Conservation (phyloP, 2,888 invertebrate genomes). For the Pyrochroa serraticornis region DNA sequence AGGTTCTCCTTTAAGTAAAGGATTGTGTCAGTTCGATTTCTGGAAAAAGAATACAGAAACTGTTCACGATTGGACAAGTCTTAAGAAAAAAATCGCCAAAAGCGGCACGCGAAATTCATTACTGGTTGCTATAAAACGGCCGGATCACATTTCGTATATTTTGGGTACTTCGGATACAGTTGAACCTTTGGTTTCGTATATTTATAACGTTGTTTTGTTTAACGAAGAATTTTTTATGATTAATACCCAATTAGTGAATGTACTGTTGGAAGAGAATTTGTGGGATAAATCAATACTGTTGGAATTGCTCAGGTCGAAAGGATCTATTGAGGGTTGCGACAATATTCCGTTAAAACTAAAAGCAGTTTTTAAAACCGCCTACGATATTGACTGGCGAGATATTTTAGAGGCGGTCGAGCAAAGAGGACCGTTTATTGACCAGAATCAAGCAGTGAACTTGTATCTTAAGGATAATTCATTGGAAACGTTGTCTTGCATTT, state of each 20-base stretch:
- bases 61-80: conserved; percentile 59
- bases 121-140: conserved; percentile 69
- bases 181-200: conserved; percentile 69
- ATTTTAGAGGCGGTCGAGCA: conserved; percentile 67
- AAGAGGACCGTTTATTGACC: conserved; percentile 69
- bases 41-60: conserved; percentile 69
- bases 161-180: conserved; percentile 70
- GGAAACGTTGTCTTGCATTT: too few species aligned
- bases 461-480: conserved; percentile 60
- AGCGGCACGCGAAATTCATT: conserved; percentile 67
- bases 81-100: conserved; percentile 63
- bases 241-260: conserved; percentile 66
- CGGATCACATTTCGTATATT: conserved; percentile 70
- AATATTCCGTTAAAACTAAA: conserved; percentile 61
- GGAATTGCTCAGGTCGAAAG: conserved; percentile 62
- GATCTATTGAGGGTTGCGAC: conserved; percentile 63
- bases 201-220: conserved; percentile 66
- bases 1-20: conserved; percentile 90
- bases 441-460: conserved; percentile 68
- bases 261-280: conserved; percentile 63
- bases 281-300: conserved; percentile 68
- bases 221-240: conserved; percentile 67
- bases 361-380: conserved; percentile 63
- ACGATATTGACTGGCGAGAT: conserved; percentile 65
- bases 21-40: conserved; percentile 95